phyloP scores from a whole-genome alignment of 1,140 invertebrate genomes.

The Ceratosolen fusciceps region DNA sequence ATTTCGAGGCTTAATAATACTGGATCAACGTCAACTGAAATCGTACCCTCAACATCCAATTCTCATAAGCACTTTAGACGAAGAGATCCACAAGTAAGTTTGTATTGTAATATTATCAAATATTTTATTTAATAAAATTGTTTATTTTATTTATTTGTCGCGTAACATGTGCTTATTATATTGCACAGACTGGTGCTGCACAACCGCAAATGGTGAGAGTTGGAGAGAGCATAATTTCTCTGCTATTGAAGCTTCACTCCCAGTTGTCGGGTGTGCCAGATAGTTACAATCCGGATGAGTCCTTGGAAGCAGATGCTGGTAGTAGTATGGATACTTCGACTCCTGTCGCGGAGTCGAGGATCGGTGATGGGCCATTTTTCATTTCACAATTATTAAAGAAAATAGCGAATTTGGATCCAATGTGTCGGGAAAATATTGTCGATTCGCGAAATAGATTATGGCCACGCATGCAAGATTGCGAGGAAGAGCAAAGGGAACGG shows the following conservation, averaged over 20 bases:
- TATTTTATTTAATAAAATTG: no score
- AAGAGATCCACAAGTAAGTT: constrained; percentile 60
- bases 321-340: constrained; percentile 56
- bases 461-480: constrained; percentile 83
- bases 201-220: constrained; percentile 71
- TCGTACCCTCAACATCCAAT: constrained; percentile 71
- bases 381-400: constrained; percentile 83
- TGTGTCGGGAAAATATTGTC: constrained; percentile 78
- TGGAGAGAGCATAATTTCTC: constrained; percentile 92
- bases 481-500: constrained; percentile 80
- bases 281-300: constrained; percentile 79
- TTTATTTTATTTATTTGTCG: no score
- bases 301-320: constrained; percentile 66
- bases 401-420: constrained; percentile 80
- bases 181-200: constrained; percentile 49
- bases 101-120: no score
- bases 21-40: constrained; percentile 64
- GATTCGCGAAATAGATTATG: constrained; percentile 81
- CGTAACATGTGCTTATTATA: no score
- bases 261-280: constrained; percentile 88
- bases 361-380: constrained; percentile 91
- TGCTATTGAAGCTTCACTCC: constrained; percentile 93
- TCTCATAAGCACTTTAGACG: constrained; percentile 61
- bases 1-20: constrained; percentile 58
- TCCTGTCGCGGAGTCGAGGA: constrained; percentile 70